Percentiles rank a stretch among this genome's conserved stretches.
phyloP scores from a whole-genome alignment of 2,888 invertebrate genomes.

The Agapostemon virescens region DNA sequence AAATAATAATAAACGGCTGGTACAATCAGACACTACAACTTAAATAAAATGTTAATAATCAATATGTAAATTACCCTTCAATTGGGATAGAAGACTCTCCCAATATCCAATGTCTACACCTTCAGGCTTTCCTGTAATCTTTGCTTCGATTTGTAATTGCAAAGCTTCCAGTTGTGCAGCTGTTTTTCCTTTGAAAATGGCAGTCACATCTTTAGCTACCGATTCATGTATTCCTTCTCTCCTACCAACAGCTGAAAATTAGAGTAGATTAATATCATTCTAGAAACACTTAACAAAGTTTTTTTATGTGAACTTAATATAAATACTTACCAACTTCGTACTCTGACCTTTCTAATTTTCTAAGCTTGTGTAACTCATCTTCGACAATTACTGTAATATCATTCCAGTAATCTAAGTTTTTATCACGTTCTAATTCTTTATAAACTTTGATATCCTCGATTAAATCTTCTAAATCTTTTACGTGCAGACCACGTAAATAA shows the following conservation, averaged over 20 bases:
- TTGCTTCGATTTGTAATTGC: constrained; percentile 91
- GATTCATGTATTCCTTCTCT: constrained; percentile 94
- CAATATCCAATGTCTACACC: constrained; percentile 98
- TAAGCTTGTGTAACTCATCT: constrained; percentile 94
- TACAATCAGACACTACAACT: constrained; percentile 10
- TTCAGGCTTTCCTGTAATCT: constrained; percentile 91
- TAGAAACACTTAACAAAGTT: neutral
- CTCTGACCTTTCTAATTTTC: constrained; percentile 86
- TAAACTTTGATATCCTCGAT: constrained; percentile 98
- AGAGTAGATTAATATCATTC: constrained; percentile 8
- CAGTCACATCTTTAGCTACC: constrained; percentile 93
- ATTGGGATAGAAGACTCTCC: constrained; percentile 97
- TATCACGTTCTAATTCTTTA: constrained; percentile 93
- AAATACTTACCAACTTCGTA: constrained; percentile 81
- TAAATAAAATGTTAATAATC: constrained; percentile 2
- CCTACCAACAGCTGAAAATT: constrained; percentile 81
- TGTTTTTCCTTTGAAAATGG: constrained; percentile 96
- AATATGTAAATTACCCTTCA: constrained; percentile 84
- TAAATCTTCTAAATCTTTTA: constrained; percentile 96
- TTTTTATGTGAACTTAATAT: neutral
- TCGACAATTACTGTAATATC: constrained; percentile 97
- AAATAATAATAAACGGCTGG: constrained; percentile 11
- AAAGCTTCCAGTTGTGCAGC: constrained; percentile 92
- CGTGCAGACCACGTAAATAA: constrained; percentile 93
- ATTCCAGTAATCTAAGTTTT: constrained; percentile 95